phyloP scores from a whole-genome alignment of 1,140 invertebrate genomes.

The Phthorimaea operculella region DNA sequence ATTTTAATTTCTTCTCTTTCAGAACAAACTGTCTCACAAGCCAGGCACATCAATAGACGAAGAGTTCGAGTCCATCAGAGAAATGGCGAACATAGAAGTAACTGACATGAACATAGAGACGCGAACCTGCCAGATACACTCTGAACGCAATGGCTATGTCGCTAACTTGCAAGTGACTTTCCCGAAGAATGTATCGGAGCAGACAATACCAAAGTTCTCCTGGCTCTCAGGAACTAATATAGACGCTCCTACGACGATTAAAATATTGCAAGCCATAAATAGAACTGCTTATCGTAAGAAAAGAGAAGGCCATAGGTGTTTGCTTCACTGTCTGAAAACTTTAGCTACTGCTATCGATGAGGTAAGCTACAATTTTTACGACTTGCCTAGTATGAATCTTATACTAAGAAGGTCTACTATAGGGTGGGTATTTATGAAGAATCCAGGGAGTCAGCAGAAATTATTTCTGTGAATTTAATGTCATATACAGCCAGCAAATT shows the following conservation, averaged over 20 bases:
- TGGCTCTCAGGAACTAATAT: conserved; percentile 64
- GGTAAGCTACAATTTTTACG: conserved; percentile 22
- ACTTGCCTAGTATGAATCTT: too few relatives aligned
- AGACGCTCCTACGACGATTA: conserved; percentile 58
- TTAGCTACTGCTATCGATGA: conserved; percentile 61
- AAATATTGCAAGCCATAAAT: conserved; percentile 63
- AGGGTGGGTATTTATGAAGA: too few relatives aligned
- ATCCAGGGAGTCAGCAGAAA: too few relatives aligned
- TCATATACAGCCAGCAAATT: too few relatives aligned
- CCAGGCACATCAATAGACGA: conserved; percentile 71
- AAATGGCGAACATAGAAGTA: conserved; percentile 85
- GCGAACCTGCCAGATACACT: conserved; percentile 78
- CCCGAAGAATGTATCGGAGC: conserved; percentile 76
- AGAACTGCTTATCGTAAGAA: conserved; percentile 61
- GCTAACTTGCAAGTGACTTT: conserved; percentile 84
- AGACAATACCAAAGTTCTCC: conserved; percentile 61
- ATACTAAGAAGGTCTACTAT: too few relatives aligned
- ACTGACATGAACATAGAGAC: conserved; percentile 81
- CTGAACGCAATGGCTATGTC: conserved; percentile 76
- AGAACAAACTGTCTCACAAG: conserved; percentile 48
- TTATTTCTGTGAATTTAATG: too few relatives aligned
- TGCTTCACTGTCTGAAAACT: conserved; percentile 61
- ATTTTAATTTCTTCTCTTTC: background rate
- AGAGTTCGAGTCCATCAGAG: conserved; percentile 86
- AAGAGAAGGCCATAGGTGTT: conserved; percentile 55